phyloP scores from a whole-genome alignment of 1,140 invertebrate genomes.

The Bacillus rossius region DNA sequence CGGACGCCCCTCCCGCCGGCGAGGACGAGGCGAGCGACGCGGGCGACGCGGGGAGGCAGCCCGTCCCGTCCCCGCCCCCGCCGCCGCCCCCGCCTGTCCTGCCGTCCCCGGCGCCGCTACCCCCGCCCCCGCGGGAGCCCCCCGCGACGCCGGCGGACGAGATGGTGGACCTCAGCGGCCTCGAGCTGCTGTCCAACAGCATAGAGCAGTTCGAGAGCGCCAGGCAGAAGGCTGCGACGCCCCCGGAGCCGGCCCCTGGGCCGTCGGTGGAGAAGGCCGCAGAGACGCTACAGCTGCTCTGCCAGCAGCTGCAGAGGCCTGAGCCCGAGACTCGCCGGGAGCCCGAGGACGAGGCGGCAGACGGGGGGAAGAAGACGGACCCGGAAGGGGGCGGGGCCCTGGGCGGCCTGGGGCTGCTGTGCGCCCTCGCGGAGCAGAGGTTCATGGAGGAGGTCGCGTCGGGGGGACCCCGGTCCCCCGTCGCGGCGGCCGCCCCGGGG shows the following conservation, averaged over 20 bases:
- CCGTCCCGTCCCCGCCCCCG: constrained; percentile 62
- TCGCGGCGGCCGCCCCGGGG: background rate
- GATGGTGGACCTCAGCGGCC: constrained; percentile 63
- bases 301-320: background rate
- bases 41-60: background rate
- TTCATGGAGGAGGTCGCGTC: constrained; percentile 62
- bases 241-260: no score
- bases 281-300: constrained; percentile 10
- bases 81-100: constrained; percentile 50
- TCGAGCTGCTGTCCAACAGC: constrained; percentile 75
- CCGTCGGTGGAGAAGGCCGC: constrained; percentile 11
- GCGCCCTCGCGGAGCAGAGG: constrained; percentile 78
- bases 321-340: background rate
- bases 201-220: constrained; percentile 61
- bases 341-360: background rate
- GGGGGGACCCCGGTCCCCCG: constrained; percentile 3
- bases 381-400: constrained; percentile 31
- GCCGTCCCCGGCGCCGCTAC: constrained; percentile 21
- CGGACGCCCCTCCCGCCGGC: constrained; percentile 51
- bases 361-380: background rate
- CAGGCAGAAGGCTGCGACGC: background rate
- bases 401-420: constrained; percentile 71
- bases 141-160: background rate
- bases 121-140: background rate
- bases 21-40: constrained; percentile 31